Conservation (phyloP, 2,888 invertebrate genomes). For the Uloborus plumipes region DNA sequence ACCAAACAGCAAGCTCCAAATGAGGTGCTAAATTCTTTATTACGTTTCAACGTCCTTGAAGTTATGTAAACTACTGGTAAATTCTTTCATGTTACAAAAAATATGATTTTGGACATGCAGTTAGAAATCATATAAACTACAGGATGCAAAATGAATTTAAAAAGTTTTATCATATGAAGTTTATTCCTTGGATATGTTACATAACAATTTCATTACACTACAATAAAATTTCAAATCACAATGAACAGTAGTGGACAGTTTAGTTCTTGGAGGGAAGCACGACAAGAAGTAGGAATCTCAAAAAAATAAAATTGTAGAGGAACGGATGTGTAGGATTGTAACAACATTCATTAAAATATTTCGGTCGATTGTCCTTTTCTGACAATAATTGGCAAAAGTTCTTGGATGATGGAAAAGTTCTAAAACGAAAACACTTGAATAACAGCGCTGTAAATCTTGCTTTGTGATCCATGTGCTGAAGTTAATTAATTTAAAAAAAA, state of each 20-base stretch:
- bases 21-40: too few species aligned
- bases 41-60: too few species aligned
- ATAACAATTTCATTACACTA: slow-evolving; percentile 5
- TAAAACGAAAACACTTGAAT: too few species aligned
- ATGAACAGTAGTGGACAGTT: slow-evolving; percentile 29
- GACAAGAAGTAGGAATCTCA: slow-evolving; percentile 17
- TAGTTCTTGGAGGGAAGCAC: slow-evolving; percentile 39
- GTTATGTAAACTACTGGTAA: too few species aligned
- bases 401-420: slow-evolving; percentile 7
- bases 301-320: not conserved
- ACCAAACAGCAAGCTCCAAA: too few species aligned
- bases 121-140: too few species aligned
- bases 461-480: too few species aligned
- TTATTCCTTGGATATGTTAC: slow-evolving; percentile 50
- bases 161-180: slow-evolving; percentile 3
- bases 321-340: slow-evolving; percentile 7
- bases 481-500: too few species aligned
- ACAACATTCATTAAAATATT: not conserved
- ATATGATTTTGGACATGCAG: too few species aligned
- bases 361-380: slow-evolving; percentile 28
- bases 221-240: slow-evolving; percentile 43
- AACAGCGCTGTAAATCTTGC: too few species aligned
- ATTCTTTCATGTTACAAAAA: too few species aligned
- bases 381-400: not conserved
- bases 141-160: too few species aligned